Base-by-base conservation (phyloP, 2,888 invertebrate species). In the Halocaridina rubra region DNA sequence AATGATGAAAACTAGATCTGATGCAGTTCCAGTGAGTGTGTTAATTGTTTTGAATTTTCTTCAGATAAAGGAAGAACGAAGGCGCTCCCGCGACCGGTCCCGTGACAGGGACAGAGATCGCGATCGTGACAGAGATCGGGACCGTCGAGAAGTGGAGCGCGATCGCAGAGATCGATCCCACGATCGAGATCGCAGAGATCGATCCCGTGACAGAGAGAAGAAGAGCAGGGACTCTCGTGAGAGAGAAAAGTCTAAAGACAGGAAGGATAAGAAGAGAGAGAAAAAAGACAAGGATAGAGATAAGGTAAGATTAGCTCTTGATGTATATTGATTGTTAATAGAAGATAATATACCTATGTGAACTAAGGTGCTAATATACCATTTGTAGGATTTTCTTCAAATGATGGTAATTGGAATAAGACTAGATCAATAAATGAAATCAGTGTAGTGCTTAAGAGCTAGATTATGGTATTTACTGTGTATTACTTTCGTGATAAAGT, bases 131-230 rank as follows among this genome's bases (percentile, higher is more conserved):
- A 82, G 84, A 29, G 82, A 82, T 22, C 32, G 87, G 1, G 87
- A 80, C 74, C 75, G 86, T 13, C 78, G 80, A 24, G 84, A 84
- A 75, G 75, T 85, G 2, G 87, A 86, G 46, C 82, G 87, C 16
- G 84, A 85, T 24, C 29, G 86, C n/a, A 39, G 84, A 13, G 88
- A 86, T 39, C 86, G 87, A 29, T 82, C 86, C 24, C 30, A 86
- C 19, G 85, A 85, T 5, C 46, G 88, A 19, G 88, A 86, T 5
- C 80, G 88, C 46, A 86, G 92, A 88, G 93, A 92, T 88, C 91
- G 92, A 88, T 93, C 96, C 95, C 87, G 93, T 93, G 89, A 94
- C 93, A 86, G 93, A 89, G 93, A 94, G 84, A 92, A 93, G 88
- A 92, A 93, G 57, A 92, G 92, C 22, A 72, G 86, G 32, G 87